A percentile compares a stretch with the other conserved stretches of the same genome.
Evolutionary conservation across 2,797 vertebrate genomes (phyloP).

Genomic region (Enteromius mattozi): DNA sequence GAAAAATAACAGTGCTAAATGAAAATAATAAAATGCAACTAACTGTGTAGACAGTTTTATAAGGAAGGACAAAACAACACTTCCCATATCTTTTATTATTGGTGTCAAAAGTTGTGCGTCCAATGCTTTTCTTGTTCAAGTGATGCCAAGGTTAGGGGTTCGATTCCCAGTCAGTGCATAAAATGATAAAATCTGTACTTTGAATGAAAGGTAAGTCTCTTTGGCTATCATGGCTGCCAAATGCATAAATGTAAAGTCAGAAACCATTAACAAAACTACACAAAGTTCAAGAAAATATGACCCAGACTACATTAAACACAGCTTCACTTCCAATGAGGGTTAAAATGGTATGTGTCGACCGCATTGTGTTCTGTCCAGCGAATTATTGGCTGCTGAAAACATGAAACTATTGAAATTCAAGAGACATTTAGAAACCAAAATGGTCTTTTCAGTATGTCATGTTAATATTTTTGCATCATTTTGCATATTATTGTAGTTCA

Average conservation of each 20-base stretch:
- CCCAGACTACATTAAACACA: slow-evolving; percentile 5
- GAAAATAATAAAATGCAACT: background rate
- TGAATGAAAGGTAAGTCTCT: background rate
- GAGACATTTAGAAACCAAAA: background rate
- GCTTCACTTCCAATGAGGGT: background rate
- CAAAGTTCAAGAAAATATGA: slow-evolving; percentile 11
- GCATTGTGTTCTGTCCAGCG: background rate
- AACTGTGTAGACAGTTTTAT: background rate
- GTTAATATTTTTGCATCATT: background rate
- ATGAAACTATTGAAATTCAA: slow-evolving; percentile 14
- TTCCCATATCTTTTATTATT: background rate
- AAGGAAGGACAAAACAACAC: background rate
- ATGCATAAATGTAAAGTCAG: background rate
- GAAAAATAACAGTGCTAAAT: background rate
- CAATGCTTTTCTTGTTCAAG: background rate
- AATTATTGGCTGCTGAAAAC: slow-evolving; percentile 1
- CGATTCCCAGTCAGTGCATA: background rate
- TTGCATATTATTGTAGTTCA: background rate
- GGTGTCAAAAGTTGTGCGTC: background rate
- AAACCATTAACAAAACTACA: slow-evolving; percentile 10
- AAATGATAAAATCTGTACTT: background rate
- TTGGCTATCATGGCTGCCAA: background rate
- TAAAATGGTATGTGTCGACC: background rate
- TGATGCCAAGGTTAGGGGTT: background rate
- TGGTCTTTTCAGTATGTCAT: background rate